These are phyloP conservation scores for Holothuria leucospilota DNA, from an alignment of 53 echinoderm and acorn worm genomes.

Conservation along the genomic window DNA sequence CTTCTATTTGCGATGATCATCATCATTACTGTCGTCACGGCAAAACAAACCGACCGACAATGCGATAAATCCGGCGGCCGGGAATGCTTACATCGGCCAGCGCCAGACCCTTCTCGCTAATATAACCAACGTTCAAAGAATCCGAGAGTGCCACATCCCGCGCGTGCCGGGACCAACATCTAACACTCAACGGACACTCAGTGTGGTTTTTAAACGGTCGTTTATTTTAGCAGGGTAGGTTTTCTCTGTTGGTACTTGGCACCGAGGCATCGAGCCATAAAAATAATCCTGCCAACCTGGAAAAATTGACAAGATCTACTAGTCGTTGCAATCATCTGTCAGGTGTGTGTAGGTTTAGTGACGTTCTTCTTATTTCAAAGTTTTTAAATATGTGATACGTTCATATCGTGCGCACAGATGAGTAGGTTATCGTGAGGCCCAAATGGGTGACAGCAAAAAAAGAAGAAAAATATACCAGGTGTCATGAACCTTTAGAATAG, in stretches of 20 bases:
- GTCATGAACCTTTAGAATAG: too few relatives aligned
- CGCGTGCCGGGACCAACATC: conserved; percentile 31
- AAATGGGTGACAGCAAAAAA: too few relatives aligned
- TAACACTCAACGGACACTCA: conserved; percentile 42
- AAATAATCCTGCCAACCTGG: conserved; percentile 16
- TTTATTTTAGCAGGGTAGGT: conserved; percentile 18
- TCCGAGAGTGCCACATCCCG: neutral
- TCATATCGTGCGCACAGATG: too few relatives aligned
- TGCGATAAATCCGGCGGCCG: neutral
- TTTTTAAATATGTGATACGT: neutral
- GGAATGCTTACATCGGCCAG: too few relatives aligned
- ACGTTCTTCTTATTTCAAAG: neutral
- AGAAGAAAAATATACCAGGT: too few relatives aligned
- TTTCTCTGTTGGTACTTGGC: neutral
- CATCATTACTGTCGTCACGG: neutral
- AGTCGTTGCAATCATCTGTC: conserved; percentile 21
- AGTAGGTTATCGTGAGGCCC: too few relatives aligned
- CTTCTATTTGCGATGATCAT: neutral
- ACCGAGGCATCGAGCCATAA: conserved; percentile 43
- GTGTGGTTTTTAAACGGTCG: conserved; percentile 36
- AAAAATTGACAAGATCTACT: conserved; percentile 23
- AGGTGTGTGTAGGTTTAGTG: conserved; percentile 31
- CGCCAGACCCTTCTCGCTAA: too few relatives aligned
- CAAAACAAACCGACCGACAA: neutral
- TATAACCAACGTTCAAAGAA: too few relatives aligned